Percentiles rank a stretch among this genome's conserved stretches.
phyloP scores from a whole-genome alignment of 2,113 vertebrate species.

The Protobothrops mucrosquamatus region DNA sequence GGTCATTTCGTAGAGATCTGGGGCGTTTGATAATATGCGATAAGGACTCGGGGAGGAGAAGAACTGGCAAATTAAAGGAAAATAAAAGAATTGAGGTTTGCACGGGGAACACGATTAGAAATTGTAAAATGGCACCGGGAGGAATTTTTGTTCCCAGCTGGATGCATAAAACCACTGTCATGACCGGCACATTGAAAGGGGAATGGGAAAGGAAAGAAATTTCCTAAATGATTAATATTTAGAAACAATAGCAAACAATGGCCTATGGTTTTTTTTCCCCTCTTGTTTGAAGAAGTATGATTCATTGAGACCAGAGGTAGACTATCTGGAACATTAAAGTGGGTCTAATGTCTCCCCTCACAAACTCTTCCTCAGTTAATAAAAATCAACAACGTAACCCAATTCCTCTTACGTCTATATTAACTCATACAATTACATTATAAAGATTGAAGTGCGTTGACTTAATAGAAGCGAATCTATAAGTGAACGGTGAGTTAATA shows the following conservation, averaged over 20 bases:
- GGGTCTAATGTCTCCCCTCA: neutral
- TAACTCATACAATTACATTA: neutral
- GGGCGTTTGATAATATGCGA: slow-evolving; percentile 72
- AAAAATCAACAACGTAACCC: neutral
- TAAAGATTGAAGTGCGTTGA: neutral
- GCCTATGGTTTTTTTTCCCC: too few relatives aligned
- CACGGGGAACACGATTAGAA: slow-evolving; percentile 57
- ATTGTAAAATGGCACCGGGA: slow-evolving; percentile 53
- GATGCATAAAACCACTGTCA: slow-evolving; percentile 24
- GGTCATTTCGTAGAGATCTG: slow-evolving; percentile 67
- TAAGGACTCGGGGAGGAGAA: slow-evolving; percentile 58
- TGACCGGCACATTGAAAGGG: slow-evolving; percentile 49
- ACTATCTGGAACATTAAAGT: neutral
- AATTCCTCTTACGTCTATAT: neutral
- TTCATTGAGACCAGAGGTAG: neutral
- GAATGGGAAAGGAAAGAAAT: neutral
- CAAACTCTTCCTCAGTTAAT: neutral
- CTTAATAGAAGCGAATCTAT: neutral
- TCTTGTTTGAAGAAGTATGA: neutral
- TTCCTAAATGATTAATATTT: slow-evolving; percentile 42
- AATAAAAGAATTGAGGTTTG: slow-evolving; percentile 58
- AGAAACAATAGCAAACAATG: neutral
- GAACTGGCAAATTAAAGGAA: slow-evolving; percentile 68
- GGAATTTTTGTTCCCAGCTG: slow-evolving; percentile 36
- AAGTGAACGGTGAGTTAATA: neutral